Percentiles rank a stretch among this genome's conserved stretches.
phyloP scores from a whole-genome alignment of 2,113 vertebrate genomes.

The Octodon degus region DNA sequence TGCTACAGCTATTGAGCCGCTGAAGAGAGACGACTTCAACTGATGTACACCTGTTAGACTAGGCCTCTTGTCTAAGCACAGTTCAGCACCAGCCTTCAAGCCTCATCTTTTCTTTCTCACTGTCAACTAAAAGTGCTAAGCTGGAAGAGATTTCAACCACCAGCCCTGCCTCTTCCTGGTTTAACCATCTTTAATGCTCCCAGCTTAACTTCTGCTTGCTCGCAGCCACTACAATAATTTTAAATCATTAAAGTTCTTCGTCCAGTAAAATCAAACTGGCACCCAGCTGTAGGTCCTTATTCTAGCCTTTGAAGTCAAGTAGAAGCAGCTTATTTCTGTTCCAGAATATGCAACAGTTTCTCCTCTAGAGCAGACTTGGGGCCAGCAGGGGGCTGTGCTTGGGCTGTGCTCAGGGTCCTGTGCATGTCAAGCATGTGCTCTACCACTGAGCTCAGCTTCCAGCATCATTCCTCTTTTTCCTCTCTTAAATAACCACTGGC shows the following conservation, averaged over 20 bases:
- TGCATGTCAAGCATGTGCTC: background rate
- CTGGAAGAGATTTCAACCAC: background rate
- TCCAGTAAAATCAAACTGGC: background rate
- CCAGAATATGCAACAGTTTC: background rate
- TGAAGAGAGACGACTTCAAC: background rate
- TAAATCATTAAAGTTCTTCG: background rate
- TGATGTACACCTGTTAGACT: background rate
- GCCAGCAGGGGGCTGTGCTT: background rate
- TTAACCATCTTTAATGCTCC: background rate
- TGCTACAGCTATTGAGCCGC: background rate
- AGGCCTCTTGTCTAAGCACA: background rate
- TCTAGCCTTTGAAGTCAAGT: background rate
- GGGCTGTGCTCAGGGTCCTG: background rate
- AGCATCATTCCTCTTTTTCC: background rate
- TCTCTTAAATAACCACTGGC: background rate
- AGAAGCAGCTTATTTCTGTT: background rate
- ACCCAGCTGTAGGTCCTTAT: background rate
- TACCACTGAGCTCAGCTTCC: background rate
- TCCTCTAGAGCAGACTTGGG: background rate
- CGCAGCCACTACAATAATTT: background rate
- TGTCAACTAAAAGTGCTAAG: background rate
- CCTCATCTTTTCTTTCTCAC: background rate
- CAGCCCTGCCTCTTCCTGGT: background rate
- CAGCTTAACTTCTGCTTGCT: background rate
- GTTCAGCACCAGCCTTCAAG: background rate